These are phyloP conservation scores for Phthorimaea operculella DNA, from an alignment of 1,140 invertebrate species.

Conservation along the genomic window DNA sequence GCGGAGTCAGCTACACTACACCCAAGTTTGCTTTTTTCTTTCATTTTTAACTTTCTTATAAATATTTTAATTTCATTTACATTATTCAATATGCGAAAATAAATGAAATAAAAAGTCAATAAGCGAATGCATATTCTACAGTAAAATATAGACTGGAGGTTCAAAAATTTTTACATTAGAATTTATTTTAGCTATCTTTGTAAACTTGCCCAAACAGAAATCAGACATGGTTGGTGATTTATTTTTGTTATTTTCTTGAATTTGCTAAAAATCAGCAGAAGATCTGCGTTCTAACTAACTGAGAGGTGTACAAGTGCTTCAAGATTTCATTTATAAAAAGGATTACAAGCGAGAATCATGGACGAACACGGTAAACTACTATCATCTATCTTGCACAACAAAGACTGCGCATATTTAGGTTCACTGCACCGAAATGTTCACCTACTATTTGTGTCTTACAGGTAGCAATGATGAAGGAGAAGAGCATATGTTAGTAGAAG, in stretches of 20 bases:
- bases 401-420: neutral
- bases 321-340: slow-evolving; percentile 28
- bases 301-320: slow-evolving; percentile 12
- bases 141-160: too few relatives aligned
- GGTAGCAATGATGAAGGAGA: neutral
- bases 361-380: slow-evolving; percentile 32
- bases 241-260: neutral
- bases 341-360: slow-evolving; percentile 28
- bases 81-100: too few relatives aligned
- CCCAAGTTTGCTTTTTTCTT: too few relatives aligned
- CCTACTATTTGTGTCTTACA: neutral
- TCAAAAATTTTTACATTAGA: neutral
- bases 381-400: neutral
- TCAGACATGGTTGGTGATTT: neutral
- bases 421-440: neutral
- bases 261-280: too few relatives aligned
- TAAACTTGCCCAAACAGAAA: neutral
- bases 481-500: neutral
- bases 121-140: too few relatives aligned
- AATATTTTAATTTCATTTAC: too few relatives aligned
- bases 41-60: too few relatives aligned
- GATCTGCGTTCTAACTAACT: too few relatives aligned
- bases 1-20: too few relatives aligned
- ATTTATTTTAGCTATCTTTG: neutral
- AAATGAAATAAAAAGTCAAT: too few relatives aligned